Evolutionary conservation across 2,113 vertebrate species (phyloP).

Genomic region (Piaya cayana): DNA sequence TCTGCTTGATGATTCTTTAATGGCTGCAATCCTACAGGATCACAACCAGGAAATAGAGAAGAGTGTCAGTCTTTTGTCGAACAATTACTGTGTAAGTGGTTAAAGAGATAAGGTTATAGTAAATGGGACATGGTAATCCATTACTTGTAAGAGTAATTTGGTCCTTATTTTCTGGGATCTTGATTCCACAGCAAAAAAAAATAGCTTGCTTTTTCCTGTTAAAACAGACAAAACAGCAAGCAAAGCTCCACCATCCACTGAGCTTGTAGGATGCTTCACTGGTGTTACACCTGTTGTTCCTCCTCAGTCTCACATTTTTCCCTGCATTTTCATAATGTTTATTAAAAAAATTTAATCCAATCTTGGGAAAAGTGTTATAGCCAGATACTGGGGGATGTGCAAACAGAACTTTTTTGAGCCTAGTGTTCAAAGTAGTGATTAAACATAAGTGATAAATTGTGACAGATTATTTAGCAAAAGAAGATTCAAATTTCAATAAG

Average conservation of each 20-base stretch:
- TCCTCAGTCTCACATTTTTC: background rate
- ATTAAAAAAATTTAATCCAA: background rate
- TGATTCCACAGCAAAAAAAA: background rate
- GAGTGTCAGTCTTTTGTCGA: constrained; percentile 7
- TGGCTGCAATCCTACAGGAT: constrained; percentile 27
- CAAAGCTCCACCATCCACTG: background rate
- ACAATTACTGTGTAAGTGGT: constrained; percentile 44
- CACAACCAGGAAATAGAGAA: constrained; percentile 33
- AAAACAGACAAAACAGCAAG: background rate
- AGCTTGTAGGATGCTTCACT: background rate
- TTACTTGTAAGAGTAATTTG: constrained; percentile 43
- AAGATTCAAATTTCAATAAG: background rate
- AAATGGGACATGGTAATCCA: background rate
- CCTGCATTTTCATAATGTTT: background rate
- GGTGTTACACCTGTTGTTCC: background rate
- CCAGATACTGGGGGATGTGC: background rate
- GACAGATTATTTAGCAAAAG: background rate
- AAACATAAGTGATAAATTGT: background rate
- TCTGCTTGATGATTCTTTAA: constrained; percentile 50
- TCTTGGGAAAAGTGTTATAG: background rate
- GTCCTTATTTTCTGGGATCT: constrained; percentile 1
- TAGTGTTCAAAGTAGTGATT: background rate
- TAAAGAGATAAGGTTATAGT: constrained; percentile 55
- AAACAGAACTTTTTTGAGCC: background rate
- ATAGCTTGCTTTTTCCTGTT: background rate